Evolutionary conservation across 2,113 vertebrate species (phyloP).

Genomic region (Rhizomys pruinosus): DNA sequence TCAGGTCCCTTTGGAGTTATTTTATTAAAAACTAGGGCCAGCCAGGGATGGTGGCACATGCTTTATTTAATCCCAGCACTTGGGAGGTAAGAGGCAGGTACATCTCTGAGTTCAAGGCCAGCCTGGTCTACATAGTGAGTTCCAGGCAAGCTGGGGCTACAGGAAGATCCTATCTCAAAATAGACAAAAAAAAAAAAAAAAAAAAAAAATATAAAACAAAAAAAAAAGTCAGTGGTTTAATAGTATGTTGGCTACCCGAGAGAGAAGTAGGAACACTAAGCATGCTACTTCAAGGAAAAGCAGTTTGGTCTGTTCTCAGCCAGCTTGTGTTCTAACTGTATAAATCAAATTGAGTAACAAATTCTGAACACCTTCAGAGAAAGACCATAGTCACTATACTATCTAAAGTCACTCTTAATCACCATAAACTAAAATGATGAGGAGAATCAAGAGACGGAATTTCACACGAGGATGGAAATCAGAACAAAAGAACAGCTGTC

Average conservation of each 20-base stretch:
- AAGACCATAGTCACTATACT: not conserved
- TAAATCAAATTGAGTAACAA: slow-evolving; percentile 33
- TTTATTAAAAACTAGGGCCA: slow-evolving; percentile 18
- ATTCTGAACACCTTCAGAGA: not conserved
- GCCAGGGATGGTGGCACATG: no score
- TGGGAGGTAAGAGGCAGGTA: no score
- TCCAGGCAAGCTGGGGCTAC: no score
- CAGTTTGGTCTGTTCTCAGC: not conserved
- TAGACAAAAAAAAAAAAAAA: no score
- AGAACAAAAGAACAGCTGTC: slow-evolving; percentile 27
- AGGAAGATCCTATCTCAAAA: no score
- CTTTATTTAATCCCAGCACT: no score
- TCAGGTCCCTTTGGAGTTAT: not conserved
- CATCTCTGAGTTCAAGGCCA: no score
- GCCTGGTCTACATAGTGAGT: no score
- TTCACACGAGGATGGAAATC: slow-evolving; percentile 52
- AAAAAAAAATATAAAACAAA: no score
- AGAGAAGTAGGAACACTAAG: slow-evolving; percentile 7
- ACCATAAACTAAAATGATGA: not conserved
- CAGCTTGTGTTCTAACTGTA: slow-evolving; percentile 1
- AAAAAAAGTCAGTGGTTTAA: not conserved
- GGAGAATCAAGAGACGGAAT: not conserved
- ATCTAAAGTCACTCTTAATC: not conserved
- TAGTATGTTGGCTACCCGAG: not conserved
- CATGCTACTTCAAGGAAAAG: not conserved